Percentiles rank a stretch among this genome's conserved stretches.
Conservation (phyloP, 2,113 vertebrate species). For the Dipodomys ordii region DNA sequence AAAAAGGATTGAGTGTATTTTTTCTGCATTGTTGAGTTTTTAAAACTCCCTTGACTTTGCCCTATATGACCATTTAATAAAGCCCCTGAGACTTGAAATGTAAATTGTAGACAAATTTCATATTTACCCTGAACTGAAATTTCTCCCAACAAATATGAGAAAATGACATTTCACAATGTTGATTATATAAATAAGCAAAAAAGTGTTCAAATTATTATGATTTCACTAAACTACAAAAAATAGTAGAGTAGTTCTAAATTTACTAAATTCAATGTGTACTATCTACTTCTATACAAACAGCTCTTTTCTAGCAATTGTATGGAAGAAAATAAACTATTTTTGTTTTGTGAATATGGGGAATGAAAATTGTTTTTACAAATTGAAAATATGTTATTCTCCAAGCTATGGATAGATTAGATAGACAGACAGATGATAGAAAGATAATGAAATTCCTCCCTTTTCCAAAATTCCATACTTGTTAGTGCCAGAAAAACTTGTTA, state of each 20-base stretch:
- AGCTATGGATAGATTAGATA: not conserved
- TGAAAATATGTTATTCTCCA: not conserved
- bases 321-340: too few species aligned
- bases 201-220: slow-evolving; percentile 67
- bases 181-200: slow-evolving; percentile 84
- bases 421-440: not conserved
- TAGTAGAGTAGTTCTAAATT: slow-evolving; percentile 72
- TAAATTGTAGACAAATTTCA: slow-evolving; percentile 84
- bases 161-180: slow-evolving; percentile 79
- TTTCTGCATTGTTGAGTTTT: slow-evolving; percentile 76
- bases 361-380: not conserved
- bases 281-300: slow-evolving; percentile 60
- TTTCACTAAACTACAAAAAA: slow-evolving; percentile 66
- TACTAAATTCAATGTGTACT: slow-evolving; percentile 77
- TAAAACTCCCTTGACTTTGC: slow-evolving; percentile 74
- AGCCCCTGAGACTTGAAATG: slow-evolving; percentile 78
- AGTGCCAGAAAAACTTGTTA: not conserved
- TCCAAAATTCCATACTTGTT: not conserved
- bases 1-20: slow-evolving; percentile 75
- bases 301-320: not conserved
- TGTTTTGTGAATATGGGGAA: not conserved
- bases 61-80: slow-evolving; percentile 81
- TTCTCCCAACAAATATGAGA: slow-evolving; percentile 82
- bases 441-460: not conserved
- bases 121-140: slow-evolving; percentile 82